A percentile compares a stretch with the other conserved stretches of the same genome.
Conservation (phyloP, 2,113 vertebrate species). For the Electrona antarctica region DNA sequence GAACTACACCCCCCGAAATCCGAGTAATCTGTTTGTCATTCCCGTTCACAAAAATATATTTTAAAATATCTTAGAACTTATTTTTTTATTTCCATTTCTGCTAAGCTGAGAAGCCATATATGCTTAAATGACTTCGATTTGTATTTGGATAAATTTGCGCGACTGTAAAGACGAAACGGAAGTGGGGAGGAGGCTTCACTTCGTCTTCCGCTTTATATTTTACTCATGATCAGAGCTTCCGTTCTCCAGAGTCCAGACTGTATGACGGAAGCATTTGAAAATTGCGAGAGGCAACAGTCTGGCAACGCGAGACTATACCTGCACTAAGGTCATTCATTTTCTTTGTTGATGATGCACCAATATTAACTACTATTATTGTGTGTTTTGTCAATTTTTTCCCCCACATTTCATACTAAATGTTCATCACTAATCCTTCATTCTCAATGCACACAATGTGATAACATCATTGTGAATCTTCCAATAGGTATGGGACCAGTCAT, state of each 20-base stretch:
- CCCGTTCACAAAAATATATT: too few species aligned
- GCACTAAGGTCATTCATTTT: not conserved
- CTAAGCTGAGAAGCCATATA: not conserved
- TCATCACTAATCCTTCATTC: not conserved
- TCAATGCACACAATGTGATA: not conserved
- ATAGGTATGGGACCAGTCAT: constrained; percentile 91
- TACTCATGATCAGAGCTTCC: too few species aligned
- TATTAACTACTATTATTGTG: not conserved
- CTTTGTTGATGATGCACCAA: not conserved
- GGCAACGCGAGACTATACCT: not conserved
- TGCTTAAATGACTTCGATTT: not conserved
- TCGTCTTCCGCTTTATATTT: too few species aligned
- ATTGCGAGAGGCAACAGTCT: too few species aligned
- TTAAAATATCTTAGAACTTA: too few species aligned
- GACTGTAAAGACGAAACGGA: too few species aligned
- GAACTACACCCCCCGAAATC: not conserved
- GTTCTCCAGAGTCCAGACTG: too few species aligned
- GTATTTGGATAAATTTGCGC: too few species aligned
- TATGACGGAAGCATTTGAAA: too few species aligned
- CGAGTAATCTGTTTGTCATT: constrained; percentile 6
- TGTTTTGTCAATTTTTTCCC: not conserved
- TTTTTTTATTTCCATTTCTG: not conserved
- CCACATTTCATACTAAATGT: not conserved
- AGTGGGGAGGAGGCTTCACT: too few species aligned
- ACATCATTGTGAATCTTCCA: constrained; percentile 5